Base-by-base conservation (phyloP, 2,888 invertebrate species). In the Clepsis dumicolana region DNA sequence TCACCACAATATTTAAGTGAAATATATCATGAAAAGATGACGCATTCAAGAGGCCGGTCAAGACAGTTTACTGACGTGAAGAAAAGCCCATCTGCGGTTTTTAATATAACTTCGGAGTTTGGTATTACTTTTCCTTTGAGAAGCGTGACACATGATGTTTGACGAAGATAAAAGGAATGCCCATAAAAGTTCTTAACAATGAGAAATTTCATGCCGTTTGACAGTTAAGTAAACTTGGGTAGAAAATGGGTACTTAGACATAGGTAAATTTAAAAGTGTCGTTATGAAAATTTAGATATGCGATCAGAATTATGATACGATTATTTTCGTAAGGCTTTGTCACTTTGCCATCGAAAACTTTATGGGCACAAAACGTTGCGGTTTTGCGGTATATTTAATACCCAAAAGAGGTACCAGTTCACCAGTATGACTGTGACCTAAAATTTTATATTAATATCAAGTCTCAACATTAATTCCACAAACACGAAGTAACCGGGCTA, bases 61-160 rank as follows among this genome's bases (percentile, higher is more conserved):
- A 25, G 56, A 41, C 21, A 29, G 35, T 60, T 67, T 48, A 27
- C 38, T 27, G 44, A 10, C 66, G 53, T 35, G 14, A 4, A 4
- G 52, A 38, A 32, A 27, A 61, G 18, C 53, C 35, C 67, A 63
- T 56, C 62, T 63, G 67, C 18, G 62, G 62, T 67, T 48, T 50
- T 54, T 44, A 35, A 61, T 54, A 56, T 54, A 35, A 61, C 54
- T 65, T 65, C 18, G 57, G 38, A 67, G 57, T 67, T 67, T 35
- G 50, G 56, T 50, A 57, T 65, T 56, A 67, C 56, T 67, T 67
- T 56, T 41, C 52, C 44, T 54, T 54, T 65, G 29, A 35, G 35
- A 38, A 5, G 35, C 21, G 48, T 67, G 62, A 52, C 67, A 50
- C 57, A 62, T 57, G 65, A 53, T n/a, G 25, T 59, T 41, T 59